Percentiles rank a stretch among this genome's conserved stretches.
Conservation (phyloP, 1,140 invertebrate genomes). For the Halyomorpha halys region DNA sequence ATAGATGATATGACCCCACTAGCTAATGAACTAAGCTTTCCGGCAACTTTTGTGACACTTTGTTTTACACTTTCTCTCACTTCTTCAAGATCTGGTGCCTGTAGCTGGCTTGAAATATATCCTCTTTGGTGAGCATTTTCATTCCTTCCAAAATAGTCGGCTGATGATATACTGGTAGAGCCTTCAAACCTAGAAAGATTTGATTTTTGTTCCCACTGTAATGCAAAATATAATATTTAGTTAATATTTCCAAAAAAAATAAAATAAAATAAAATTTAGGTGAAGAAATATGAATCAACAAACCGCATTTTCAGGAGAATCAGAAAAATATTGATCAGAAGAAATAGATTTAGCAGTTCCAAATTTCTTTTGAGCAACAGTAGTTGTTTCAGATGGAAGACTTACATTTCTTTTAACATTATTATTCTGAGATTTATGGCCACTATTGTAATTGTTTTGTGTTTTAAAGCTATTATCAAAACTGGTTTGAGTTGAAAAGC, state of each 20-base stretch:
- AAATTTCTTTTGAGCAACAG: conserved; percentile 86
- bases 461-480: neutral
- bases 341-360: conserved; percentile 94
- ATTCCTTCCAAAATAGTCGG: conserved; percentile 81
- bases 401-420: neutral
- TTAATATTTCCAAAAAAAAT: conserved; percentile 1
- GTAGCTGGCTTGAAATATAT: conserved; percentile 29
- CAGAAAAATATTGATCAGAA: conserved; percentile 89
- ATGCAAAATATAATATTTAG: conserved; percentile 1
- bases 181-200: conserved; percentile 73
- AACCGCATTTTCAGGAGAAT: conserved; percentile 40
- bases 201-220: conserved; percentile 51
- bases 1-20: conserved; percentile 88
- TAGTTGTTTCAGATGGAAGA: conserved; percentile 30
- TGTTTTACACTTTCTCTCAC: conserved; percentile 92
- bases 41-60: conserved; percentile 93
- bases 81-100: conserved; percentile 74
- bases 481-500: neutral
- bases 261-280: conserved; percentile 15
- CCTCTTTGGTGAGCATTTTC: conserved; percentile 33
- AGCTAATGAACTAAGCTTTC: conserved; percentile 81
- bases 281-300: conserved; percentile 9
- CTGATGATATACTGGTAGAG: conserved; percentile 86
- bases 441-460: neutral
- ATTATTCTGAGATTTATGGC: conserved; percentile 4